These are phyloP conservation scores for Torymus auratus DNA, from an alignment of 2,888 invertebrate genomes.

Conservation along the genomic window DNA sequence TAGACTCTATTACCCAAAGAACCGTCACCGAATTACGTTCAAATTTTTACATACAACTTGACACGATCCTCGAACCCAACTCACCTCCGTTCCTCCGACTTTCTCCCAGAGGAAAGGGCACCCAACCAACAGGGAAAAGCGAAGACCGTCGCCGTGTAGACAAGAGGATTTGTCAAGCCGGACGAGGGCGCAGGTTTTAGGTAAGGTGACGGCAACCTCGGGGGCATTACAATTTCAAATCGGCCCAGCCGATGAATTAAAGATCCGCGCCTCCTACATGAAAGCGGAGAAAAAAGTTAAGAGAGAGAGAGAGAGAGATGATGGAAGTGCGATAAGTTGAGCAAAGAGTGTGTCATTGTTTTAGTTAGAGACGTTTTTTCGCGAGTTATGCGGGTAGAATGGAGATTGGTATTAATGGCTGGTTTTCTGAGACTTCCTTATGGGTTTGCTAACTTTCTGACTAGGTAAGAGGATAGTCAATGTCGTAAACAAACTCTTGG, in stretches of 20 bases:
- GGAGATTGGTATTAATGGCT: no score
- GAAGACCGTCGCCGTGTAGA: constrained; percentile 3
- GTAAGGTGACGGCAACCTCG: constrained; percentile 32
- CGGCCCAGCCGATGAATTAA: constrained; percentile 65
- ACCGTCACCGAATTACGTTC: no score
- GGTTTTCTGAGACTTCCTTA: no score
- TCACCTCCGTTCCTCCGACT: neutral
- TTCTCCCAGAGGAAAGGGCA: constrained; percentile 31
- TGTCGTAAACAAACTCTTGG: no score
- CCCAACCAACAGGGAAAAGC: constrained; percentile 15
- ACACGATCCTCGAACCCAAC: no score
- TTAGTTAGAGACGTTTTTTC: neutral
- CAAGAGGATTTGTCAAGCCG: constrained; percentile 26
- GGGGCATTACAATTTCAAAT: constrained; percentile 67
- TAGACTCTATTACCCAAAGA: no score
- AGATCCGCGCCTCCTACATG: constrained; percentile 57
- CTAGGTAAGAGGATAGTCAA: no score
- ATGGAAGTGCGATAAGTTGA: constrained; percentile 23
- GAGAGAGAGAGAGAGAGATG: no score
- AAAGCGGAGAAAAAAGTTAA: no score
- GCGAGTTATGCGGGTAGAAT: no score
- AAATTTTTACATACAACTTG: no score
- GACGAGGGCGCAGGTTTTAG: constrained; percentile 8
- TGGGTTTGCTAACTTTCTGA: no score
- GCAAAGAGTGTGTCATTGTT: neutral